Evolutionary conservation across 2,797 vertebrate species (phyloP).

Genomic region (Sorex maritimensis): DNA sequence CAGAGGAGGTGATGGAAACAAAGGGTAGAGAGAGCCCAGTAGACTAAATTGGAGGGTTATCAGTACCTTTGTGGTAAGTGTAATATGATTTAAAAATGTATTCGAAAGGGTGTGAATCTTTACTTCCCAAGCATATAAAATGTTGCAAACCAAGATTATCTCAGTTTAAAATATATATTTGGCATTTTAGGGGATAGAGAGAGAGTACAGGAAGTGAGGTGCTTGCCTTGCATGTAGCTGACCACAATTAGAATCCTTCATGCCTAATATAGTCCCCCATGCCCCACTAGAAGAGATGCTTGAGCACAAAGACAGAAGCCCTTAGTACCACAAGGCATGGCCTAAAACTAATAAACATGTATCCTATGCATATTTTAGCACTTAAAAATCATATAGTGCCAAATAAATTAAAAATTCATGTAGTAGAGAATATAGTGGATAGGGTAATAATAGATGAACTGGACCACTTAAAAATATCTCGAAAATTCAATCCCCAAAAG

Average conservation of each 20-base stretch:
- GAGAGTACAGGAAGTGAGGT: no score
- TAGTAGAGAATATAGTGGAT: background rate
- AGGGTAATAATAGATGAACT: background rate
- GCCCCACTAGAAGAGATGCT: no score
- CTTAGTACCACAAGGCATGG: no score
- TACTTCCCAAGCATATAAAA: no score
- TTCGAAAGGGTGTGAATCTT: no score
- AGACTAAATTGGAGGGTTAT: background rate
- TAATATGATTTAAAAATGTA: background rate
- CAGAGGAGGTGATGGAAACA: background rate
- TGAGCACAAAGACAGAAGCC: no score
- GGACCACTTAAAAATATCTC: background rate
- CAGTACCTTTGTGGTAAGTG: background rate
- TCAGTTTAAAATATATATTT: no score
- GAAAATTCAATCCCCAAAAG: background rate
- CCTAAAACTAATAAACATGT: background rate
- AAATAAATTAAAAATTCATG: background rate
- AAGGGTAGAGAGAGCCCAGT: background rate
- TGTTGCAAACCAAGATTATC: no score
- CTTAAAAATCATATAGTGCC: background rate
- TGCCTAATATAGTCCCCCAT: no score
- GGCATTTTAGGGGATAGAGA: no score
- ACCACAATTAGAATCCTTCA: no score
- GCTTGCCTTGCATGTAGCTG: no score
- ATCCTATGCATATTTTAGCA: background rate